Evolutionary conservation across 2,113 vertebrate species (phyloP), one percentile per base, ranked within the genome.

Genomic region (Callipepla squamata): DNA sequence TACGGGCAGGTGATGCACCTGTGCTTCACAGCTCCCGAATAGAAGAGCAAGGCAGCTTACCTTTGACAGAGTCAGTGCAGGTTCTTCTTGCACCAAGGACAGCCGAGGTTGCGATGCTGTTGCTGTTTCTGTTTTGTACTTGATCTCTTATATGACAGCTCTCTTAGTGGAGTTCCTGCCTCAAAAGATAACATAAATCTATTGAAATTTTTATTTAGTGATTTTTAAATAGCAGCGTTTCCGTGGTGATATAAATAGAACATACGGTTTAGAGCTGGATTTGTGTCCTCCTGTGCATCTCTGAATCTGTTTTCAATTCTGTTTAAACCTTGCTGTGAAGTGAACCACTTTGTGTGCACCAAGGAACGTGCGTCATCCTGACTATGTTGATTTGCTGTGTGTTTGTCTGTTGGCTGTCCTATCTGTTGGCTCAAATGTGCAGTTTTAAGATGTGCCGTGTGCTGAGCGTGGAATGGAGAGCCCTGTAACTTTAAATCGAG

Each of bases 401-500:
- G 13, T 47, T 77, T 59, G 48, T 14, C 70, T 16, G 23, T 85
- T 48, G 2, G 66, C 40, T 51, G 59, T 61, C 2, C 4, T 5
- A 1, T 32, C 78, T 80, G 67, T 47, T 85, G 87, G 40, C 77
- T 92, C 21, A 34, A 40, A 91, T 73, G n/a, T 30, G 34, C n/a
- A 32, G 45, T 50, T 76, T 69, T 51, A 61, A 76, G 59, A 58
- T 7, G 42, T 0, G 10, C 22, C 23, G 1, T 10, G 68, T 16
- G 3, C 20, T 12, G 66, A 77, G 12, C n/a, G 5, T 59, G 4
- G 66, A 45, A 65, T 58, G 36, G 73, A 67, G 21, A 94, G 81
- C 17, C 48, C 72, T 97, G 92, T 69, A 78, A 74, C 96, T 97
- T 98, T 97, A 97, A 97, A 89, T 87, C 51, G 28, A 48, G 8